A percentile compares a stretch with the other conserved stretches of the same genome.
These are phyloP conservation scores for Eupithecia exiguata DNA, from an alignment of 2,888 invertebrate genomes.

Conservation along the genomic window DNA sequence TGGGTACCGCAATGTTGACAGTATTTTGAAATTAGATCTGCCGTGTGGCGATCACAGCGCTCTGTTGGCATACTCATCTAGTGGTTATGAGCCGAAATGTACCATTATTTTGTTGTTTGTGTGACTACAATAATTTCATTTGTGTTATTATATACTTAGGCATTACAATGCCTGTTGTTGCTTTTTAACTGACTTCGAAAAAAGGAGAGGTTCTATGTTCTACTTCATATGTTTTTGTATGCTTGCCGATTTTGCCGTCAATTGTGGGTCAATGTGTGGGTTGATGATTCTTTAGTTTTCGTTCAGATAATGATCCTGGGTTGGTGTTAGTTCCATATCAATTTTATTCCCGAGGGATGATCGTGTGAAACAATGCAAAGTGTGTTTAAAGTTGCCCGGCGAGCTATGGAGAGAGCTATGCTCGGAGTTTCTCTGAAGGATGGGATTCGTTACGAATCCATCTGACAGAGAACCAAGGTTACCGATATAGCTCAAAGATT, in stretches of 20 bases:
- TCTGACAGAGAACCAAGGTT: too few relatives aligned
- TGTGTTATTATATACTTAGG: not conserved
- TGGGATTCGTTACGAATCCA: too few relatives aligned
- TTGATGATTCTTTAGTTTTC: not conserved
- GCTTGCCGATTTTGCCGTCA: not conserved
- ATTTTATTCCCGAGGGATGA: not conserved
- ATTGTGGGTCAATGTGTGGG: too few relatives aligned
- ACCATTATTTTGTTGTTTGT: constrained; percentile 3
- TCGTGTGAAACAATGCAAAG: too few relatives aligned
- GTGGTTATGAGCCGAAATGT: not conserved
- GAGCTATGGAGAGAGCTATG: too few relatives aligned
- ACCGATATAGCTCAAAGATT: too few relatives aligned
- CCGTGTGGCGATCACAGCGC: not conserved
- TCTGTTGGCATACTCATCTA: constrained; percentile 4
- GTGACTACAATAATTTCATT: not conserved
- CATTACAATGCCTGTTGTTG: not conserved
- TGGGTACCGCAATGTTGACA: constrained; percentile 29
- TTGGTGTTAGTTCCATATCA: not conserved
- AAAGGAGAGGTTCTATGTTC: not conserved
- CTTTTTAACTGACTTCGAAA: not conserved
- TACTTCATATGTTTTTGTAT: not conserved
- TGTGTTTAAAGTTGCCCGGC: too few relatives aligned
- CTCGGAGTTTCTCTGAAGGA: too few relatives aligned
- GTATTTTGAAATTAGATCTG: constrained; percentile 28
- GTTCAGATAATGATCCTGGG: not conserved